phyloP scores from a whole-genome alignment of 2,113 vertebrate species.

The Lethenteron camtschaticum region DNA sequence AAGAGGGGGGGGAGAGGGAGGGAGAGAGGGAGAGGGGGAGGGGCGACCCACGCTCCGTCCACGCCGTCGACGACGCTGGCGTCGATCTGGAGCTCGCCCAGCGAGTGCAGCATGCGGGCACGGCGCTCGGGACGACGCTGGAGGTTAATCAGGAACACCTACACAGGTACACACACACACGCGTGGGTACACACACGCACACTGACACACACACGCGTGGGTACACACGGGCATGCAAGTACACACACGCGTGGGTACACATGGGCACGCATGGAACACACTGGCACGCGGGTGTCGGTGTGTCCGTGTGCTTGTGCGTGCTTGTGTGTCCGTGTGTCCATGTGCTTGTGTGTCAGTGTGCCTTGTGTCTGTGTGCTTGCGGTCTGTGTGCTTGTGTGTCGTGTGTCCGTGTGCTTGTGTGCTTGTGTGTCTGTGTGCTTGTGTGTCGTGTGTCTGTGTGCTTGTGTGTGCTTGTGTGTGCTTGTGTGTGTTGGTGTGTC shows the following conservation, averaged over 20 bases:
- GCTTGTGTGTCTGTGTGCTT: neutral
- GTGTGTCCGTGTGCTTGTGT: constrained; percentile 1
- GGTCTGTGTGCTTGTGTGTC: neutral
- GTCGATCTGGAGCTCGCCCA: constrained; percentile 53
- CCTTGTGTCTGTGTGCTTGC: neutral
- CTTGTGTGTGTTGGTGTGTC: neutral
- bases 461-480: too few relatives aligned
- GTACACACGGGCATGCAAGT: too few relatives aligned
- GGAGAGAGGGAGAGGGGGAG: too few relatives aligned
- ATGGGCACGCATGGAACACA: too few relatives aligned
- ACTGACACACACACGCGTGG: too few relatives aligned
- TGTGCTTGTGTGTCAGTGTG: neutral
- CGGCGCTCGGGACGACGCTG: constrained; percentile 44
- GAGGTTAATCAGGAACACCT: constrained; percentile 82
- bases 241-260: too few relatives aligned
- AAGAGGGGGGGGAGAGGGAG: too few relatives aligned
- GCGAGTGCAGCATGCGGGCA: constrained; percentile 52
- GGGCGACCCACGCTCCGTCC: constrained; percentile 40
- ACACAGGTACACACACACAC: neutral
- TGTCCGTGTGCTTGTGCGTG: neutral
- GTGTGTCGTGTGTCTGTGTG: neutral
- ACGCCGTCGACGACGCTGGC: constrained; percentile 51
- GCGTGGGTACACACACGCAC: too few relatives aligned
- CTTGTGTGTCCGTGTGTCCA: neutral
- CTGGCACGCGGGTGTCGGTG: neutral